phyloP scores from a whole-genome alignment of 2,888 invertebrate species.

The Ctenicera cuprea region DNA sequence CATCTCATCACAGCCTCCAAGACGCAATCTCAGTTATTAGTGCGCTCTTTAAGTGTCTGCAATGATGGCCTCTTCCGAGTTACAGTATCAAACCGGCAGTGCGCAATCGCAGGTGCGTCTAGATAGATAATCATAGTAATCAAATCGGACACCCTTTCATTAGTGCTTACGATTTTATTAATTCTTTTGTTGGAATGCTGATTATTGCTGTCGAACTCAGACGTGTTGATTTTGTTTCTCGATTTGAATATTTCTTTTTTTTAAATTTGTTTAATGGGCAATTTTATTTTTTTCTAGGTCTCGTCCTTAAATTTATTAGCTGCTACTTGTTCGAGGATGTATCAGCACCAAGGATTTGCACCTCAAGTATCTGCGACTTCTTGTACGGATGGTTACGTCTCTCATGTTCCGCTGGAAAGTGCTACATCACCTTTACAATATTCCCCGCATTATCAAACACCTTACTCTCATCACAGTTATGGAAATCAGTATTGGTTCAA shows the following conservation, averaged over 20 bases:
- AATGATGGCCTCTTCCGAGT: slow-evolving; percentile 69
- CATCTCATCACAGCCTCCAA: slow-evolving; percentile 66
- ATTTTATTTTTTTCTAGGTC: slow-evolving; percentile 65
- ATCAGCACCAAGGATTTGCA: slow-evolving; percentile 64
- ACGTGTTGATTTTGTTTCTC: slow-evolving; percentile 52
- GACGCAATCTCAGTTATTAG: slow-evolving; percentile 72
- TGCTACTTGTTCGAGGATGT: slow-evolving; percentile 68
- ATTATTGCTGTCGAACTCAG: slow-evolving; percentile 41
- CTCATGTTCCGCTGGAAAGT: slow-evolving; percentile 66
- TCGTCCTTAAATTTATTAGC: slow-evolving; percentile 68
- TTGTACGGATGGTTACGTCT: slow-evolving; percentile 67
- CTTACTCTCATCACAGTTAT: slow-evolving; percentile 60
- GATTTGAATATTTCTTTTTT: slow-evolving; percentile 16
- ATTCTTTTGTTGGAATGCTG: slow-evolving; percentile 58
- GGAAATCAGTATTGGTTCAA: slow-evolving; percentile 69
- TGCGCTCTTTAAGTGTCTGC: slow-evolving; percentile 69
- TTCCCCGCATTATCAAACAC: slow-evolving; percentile 68
- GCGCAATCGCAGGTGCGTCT: slow-evolving; percentile 72
- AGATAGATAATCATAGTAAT: slow-evolving; percentile 69
- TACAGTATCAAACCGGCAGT: slow-evolving; percentile 66
- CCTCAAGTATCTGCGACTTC: slow-evolving; percentile 68
- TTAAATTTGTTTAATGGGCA: slow-evolving; percentile 27
- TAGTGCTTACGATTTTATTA: slow-evolving; percentile 69
- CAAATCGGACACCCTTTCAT: slow-evolving; percentile 68
- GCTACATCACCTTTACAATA: slow-evolving; percentile 67